Evolutionary conservation across 1,140 invertebrate genomes (phyloP).

Genomic region (Sesamia nonagrioides): DNA sequence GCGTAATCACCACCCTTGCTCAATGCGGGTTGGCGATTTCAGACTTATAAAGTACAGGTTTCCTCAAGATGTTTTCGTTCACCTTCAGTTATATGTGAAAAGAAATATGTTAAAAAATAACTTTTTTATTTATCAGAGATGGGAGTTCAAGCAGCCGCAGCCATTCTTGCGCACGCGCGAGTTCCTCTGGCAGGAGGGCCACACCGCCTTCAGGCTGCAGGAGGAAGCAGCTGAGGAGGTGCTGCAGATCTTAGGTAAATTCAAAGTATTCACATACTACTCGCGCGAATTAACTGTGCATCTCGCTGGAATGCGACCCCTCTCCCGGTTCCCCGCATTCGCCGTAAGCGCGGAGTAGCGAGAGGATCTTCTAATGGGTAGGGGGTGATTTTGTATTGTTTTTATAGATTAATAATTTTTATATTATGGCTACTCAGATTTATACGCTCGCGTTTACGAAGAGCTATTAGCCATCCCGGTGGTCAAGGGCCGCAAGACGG

Average conservation of each 20-base stretch:
- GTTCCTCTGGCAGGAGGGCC: conserved; percentile 99
- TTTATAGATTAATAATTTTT: background rate
- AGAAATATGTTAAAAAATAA: background rate
- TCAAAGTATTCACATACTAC: too few species aligned
- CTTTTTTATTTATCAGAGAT: conserved; percentile 90
- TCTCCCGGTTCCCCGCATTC: too few species aligned
- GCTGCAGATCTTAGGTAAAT: conserved; percentile 90
- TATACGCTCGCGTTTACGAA: conserved; percentile 97
- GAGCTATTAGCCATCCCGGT: conserved; percentile 98
- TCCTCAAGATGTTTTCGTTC: too few species aligned
- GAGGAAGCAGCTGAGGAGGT: conserved; percentile 97
- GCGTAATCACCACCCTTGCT: too few species aligned
- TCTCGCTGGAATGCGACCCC: too few species aligned
- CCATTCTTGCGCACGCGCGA: conserved; percentile 99
- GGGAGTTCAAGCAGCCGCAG: conserved; percentile 99
- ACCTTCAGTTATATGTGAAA: too few species aligned
- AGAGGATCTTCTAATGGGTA: too few species aligned
- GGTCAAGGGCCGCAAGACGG: conserved; percentile 97
- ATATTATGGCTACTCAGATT: conserved; percentile 85
- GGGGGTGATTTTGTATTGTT: too few species aligned
- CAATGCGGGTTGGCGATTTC: too few species aligned
- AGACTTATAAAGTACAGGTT: too few species aligned
- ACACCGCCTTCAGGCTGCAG: conserved; percentile 96
- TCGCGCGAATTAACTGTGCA: too few species aligned
- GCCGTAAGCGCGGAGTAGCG: too few species aligned